Evolutionary conservation across 2,888 invertebrate species (phyloP).

Genomic region (Epirrhoe alternata): DNA sequence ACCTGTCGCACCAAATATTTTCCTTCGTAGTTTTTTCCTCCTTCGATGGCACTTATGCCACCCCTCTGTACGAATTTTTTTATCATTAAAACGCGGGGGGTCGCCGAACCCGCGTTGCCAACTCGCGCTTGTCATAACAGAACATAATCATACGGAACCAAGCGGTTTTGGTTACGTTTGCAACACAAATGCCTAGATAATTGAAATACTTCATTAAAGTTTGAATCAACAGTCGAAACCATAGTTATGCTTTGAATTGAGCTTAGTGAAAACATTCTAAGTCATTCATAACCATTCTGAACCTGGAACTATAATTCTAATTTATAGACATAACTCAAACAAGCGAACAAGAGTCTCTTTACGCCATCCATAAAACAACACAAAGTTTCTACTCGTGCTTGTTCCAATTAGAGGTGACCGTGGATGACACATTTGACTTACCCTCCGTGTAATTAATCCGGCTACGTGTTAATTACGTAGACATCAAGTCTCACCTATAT

Average conservation of each 20-base stretch:
- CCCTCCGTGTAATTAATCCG: constrained; percentile 49
- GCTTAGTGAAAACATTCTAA: too few species aligned
- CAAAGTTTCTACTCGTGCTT: neutral
- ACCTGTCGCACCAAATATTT: constrained; percentile 86
- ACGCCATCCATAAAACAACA: neutral
- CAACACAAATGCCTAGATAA: constrained; percentile 47
- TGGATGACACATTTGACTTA: constrained; percentile 77
- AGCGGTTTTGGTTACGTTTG: constrained; percentile 55
- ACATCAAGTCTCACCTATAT: constrained; percentile 63
- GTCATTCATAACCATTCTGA: too few species aligned
- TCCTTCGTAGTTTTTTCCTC: constrained; percentile 84
- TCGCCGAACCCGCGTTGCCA: constrained; percentile 82
- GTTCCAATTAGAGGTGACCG: constrained; percentile 39
- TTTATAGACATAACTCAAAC: neutral
- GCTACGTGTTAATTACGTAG: constrained; percentile 43
- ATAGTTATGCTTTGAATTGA: too few species aligned
- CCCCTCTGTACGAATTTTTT: constrained; percentile 85
- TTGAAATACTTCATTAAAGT: neutral
- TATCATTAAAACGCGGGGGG: constrained; percentile 85
- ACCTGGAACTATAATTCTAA: too few species aligned
- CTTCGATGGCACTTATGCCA: constrained; percentile 84
- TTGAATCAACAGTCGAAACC: too few species aligned
- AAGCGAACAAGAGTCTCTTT: neutral
- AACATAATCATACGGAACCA: constrained; percentile 75
- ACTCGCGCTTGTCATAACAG: constrained; percentile 83